Evolutionary conservation across 2,797 vertebrate genomes (phyloP), one percentile per base, ranked within the genome.

Genomic region (Amblyraja radiata): DNA sequence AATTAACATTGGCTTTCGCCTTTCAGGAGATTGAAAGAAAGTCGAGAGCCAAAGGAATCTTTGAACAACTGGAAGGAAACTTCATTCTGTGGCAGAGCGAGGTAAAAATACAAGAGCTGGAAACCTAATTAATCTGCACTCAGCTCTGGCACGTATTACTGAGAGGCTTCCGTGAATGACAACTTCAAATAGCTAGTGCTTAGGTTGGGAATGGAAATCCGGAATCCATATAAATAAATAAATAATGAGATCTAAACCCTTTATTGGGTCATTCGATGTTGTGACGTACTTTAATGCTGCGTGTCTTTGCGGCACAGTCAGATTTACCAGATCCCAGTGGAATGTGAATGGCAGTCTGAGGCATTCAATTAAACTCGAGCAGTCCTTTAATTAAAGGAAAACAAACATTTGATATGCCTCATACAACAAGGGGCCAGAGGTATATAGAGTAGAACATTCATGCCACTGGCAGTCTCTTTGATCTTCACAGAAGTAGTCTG

Each of bases 331-430:
- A 54, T 76, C 71, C 36, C 71, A 92, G 71, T 73, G 71, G 39
- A 76, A 39, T 74, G 39, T 46, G 71, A 25, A 74, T 92, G 58
- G 25, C 39, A 92, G 73, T 92, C 54, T 92, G 90, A 58, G 71
- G 90, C 73, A 76, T 92, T 92, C 90, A 92, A 76, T 58, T 25
- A 76, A 92, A 54, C 23, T 74, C 71, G 90, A 71, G 74, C 76
- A 92, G 71, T 71, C 90, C 39, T 76, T 92, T 92, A 92, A 76
- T 92, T 76, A 92, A 92, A 92, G 54, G 90, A 92, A 92, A 92
- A 92, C 90, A 92, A 92, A 92, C 90, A 92, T 76, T 92, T 92
- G 90, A 92, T 92, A 76, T 92, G 39, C 71, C 90, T 92, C 11
- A 76, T 54, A 92, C 90, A 92, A 92, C 71, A 92, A 92, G 68